Percentiles rank a stretch among this genome's conserved stretches.
Evolutionary conservation across 2,888 invertebrate genomes (phyloP).

Genomic region (Monochamus alternatus): DNA sequence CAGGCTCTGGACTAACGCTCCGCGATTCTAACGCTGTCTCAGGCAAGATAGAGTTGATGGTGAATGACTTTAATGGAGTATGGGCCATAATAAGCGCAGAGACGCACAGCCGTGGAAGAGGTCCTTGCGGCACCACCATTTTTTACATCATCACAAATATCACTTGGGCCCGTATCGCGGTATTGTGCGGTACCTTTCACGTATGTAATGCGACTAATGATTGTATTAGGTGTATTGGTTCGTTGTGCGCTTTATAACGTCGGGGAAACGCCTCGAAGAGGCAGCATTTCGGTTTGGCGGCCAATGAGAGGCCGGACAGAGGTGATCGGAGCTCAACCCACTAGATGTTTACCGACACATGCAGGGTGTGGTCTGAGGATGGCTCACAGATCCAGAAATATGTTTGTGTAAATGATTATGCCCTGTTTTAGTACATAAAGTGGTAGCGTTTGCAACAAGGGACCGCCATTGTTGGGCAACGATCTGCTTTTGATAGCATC

Average conservation of each 20-base stretch:
- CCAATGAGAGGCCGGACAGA: slow-evolving; percentile 47
- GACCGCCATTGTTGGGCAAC: slow-evolving; percentile 49
- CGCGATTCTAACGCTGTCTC: slow-evolving; percentile 63
- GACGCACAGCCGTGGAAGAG: slow-evolving; percentile 41
- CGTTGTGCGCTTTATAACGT: slow-evolving; percentile 55
- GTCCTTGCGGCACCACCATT: slow-evolving; percentile 57
- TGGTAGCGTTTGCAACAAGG: slow-evolving; percentile 48
- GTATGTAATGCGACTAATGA: slow-evolving; percentile 53
- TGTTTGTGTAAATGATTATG: slow-evolving; percentile 56
- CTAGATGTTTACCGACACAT: slow-evolving; percentile 58
- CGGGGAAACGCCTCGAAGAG: slow-evolving; percentile 54
- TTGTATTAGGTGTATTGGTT: slow-evolving; percentile 54
- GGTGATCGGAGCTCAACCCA: slow-evolving; percentile 49
- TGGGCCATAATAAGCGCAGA: slow-evolving; percentile 72
- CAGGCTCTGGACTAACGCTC: slow-evolving; percentile 41
- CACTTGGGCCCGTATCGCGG: not conserved
- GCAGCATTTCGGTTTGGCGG: slow-evolving; percentile 32
- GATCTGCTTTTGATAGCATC: slow-evolving; percentile 29
- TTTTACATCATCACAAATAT: slow-evolving; percentile 54
- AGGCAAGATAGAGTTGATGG: slow-evolving; percentile 83
- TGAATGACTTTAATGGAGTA: slow-evolving; percentile 82
- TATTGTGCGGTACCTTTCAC: slow-evolving; percentile 43
- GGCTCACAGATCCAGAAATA: slow-evolving; percentile 45
- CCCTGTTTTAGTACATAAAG: slow-evolving; percentile 56
- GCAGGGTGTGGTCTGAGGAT: slow-evolving; percentile 56